Percentiles rank a stretch among this genome's conserved stretches.
Conservation (phyloP, 1,140 invertebrate species). For the Drosophila kanapiae region DNA sequence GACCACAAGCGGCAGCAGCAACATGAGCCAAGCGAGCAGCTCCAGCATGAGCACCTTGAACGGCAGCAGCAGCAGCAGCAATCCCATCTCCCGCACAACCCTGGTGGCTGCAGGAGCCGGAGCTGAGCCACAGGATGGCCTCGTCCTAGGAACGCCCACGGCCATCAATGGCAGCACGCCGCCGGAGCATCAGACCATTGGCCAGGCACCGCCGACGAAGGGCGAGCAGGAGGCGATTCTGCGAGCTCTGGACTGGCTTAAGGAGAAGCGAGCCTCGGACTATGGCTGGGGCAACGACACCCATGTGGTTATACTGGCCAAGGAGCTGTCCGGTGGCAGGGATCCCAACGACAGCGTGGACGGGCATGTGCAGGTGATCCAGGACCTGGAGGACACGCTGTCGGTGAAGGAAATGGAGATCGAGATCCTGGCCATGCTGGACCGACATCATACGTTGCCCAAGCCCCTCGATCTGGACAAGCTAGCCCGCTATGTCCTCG, state of each 20-base stretch:
- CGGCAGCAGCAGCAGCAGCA: conserved; percentile 11
- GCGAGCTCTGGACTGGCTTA: conserved; percentile 89
- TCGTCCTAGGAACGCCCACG: conserved; percentile 20
- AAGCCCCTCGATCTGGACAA: conserved; percentile 90
- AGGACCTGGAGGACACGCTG: conserved; percentile 90
- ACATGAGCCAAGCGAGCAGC: not conserved
- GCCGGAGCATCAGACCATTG: conserved; percentile 68
- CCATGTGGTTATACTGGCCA: conserved; percentile 89
- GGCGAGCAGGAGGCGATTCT: conserved; percentile 87
- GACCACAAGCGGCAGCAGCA: conserved; percentile 28
- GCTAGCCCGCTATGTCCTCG: conserved; percentile 91
- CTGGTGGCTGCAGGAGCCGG: not conserved
- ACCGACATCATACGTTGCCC: conserved; percentile 81
- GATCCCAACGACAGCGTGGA: conserved; percentile 86
- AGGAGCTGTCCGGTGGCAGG: conserved; percentile 85
- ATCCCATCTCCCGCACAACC: conserved; percentile 18
- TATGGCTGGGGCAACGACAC: conserved; percentile 93
- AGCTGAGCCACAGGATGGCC: conserved; percentile 4
- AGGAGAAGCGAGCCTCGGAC: conserved; percentile 89
- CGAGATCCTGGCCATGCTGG: conserved; percentile 92
- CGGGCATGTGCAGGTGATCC: conserved; percentile 78
- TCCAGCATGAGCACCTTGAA: conserved; percentile 15
- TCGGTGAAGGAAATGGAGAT: conserved; percentile 93
- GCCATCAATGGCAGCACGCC: conserved; percentile 19
- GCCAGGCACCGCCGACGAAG: conserved; percentile 85